These are phyloP conservation scores for Megalops cyprinoides DNA, from an alignment of 2,797 vertebrate genomes.

Conservation along the genomic window DNA sequence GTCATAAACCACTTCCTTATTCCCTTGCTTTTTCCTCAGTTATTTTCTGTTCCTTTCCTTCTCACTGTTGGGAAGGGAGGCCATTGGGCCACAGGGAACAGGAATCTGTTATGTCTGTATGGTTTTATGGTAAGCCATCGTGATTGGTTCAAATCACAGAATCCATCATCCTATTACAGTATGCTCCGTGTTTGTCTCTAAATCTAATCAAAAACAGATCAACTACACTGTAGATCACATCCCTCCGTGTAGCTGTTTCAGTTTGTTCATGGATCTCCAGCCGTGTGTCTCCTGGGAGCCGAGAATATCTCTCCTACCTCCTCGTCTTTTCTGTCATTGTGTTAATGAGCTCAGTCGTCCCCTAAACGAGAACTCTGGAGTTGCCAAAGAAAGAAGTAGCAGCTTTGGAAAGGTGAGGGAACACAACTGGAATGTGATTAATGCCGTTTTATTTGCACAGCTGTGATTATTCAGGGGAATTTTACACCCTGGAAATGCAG, in stretches of 20 bases:
- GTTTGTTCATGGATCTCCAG: neutral
- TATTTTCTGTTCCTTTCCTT: slow-evolving; percentile 44
- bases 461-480: neutral
- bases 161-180: neutral
- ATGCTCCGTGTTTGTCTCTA: neutral
- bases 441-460: neutral
- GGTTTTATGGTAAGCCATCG: slow-evolving; percentile 54
- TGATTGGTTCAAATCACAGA: slow-evolving; percentile 32
- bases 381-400: no score
- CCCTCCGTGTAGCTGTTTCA: neutral
- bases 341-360: no score
- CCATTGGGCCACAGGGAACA: slow-evolving; percentile 41
- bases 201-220: neutral
- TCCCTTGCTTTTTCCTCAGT: slow-evolving; percentile 41
- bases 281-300: no score
- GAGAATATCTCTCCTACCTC: no score
- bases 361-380: no score
- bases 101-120: neutral
- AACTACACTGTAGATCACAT: neutral
- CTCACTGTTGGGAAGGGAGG: slow-evolving; percentile 21
- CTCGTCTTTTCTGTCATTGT: no score
- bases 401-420: no score
- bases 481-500: neutral
- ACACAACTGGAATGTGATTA: no score
- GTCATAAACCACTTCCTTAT: slow-evolving; percentile 56